Evolutionary conservation across 2,797 vertebrate species (phyloP).

Genomic region (Dromococcyx pavoninus): DNA sequence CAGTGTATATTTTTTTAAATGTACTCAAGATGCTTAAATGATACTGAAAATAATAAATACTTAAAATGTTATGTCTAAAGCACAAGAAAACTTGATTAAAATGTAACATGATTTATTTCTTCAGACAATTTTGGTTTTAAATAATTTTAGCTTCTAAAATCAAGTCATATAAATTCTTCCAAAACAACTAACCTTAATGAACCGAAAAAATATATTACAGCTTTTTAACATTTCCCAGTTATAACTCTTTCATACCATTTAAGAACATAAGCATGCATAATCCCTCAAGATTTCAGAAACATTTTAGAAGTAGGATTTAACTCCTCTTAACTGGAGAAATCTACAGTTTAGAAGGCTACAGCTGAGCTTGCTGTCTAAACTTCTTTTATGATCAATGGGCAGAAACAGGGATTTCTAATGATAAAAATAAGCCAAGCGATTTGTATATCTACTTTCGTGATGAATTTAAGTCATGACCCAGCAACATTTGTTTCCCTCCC

Average conservation of each 20-base stretch:
- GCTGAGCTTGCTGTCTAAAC: not conserved
- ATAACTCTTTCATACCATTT: not conserved
- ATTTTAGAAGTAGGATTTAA: not conserved
- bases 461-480: not conserved
- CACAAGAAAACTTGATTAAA: not conserved
- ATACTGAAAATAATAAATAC: not conserved
- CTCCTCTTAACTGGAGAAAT: not conserved
- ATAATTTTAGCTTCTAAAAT: not conserved
- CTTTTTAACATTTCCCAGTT: not conserved
- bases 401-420: not conserved
- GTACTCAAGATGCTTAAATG: not conserved
- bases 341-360: not conserved
- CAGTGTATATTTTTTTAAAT: not conserved
- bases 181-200: not conserved
- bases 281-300: not conserved
- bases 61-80: not conserved
- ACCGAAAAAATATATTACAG: not conserved
- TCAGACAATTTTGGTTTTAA: not conserved
- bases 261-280: not conserved
- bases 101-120: not conserved
- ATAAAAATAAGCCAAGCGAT: not conserved
- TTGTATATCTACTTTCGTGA: not conserved
- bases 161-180: not conserved
- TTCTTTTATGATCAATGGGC: not conserved
- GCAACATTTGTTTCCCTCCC: not conserved